Conservation (phyloP, 2,888 invertebrate genomes). For the Flexamia atlantica region DNA sequence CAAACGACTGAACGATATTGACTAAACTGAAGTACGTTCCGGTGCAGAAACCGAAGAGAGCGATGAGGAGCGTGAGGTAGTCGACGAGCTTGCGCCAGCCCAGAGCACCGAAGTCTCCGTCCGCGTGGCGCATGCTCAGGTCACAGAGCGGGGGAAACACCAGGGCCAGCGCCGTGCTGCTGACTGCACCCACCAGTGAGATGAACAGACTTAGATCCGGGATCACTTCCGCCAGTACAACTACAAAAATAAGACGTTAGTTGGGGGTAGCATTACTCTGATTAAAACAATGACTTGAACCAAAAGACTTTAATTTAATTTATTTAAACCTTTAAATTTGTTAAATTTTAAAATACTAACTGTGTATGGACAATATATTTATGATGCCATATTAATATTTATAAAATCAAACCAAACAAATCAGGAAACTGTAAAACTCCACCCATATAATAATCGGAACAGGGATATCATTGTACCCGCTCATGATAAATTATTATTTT, state of each 20-base stretch:
- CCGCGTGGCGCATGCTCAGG: constrained; percentile 83
- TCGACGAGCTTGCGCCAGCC: constrained; percentile 78
- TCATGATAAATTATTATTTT: too few relatives aligned
- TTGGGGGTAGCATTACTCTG: too few relatives aligned
- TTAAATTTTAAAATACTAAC: too few relatives aligned
- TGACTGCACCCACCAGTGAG: constrained; percentile 93
- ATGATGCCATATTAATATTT: too few relatives aligned
- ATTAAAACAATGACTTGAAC: too few relatives aligned
- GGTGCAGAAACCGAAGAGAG: constrained; percentile 83
- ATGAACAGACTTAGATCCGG: constrained; percentile 92
- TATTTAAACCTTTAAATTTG: too few relatives aligned
- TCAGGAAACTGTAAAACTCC: too few relatives aligned
- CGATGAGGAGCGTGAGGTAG: constrained; percentile 81
- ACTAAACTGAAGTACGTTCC: constrained; percentile 79
- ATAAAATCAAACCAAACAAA: too few relatives aligned
- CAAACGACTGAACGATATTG: constrained; percentile 48
- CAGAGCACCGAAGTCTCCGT: constrained; percentile 77
- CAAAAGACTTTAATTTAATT: too few relatives aligned
- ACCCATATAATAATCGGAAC: too few relatives aligned
- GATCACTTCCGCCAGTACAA: constrained; percentile 89
- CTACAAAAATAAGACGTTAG: constrained; percentile 78
- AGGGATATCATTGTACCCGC: too few relatives aligned
- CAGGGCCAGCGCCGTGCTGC: constrained; percentile 91
- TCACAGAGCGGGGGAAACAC: constrained; percentile 93
- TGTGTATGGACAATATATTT: too few relatives aligned